phyloP scores from a whole-genome alignment of 2,113 vertebrate genomes.

The Pseudopodoces humilis region DNA sequence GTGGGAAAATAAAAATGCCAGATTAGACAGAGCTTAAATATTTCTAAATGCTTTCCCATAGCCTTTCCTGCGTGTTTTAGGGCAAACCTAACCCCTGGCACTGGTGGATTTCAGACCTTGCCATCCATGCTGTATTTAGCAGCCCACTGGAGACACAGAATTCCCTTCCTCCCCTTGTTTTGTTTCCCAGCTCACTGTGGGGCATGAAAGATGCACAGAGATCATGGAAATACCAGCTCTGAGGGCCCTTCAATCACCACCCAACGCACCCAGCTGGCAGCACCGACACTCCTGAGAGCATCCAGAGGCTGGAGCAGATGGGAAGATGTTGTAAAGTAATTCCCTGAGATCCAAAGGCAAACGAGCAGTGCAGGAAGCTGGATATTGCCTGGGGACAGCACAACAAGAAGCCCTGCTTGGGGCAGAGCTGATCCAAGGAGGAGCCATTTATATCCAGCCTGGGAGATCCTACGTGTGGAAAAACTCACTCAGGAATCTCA shows the following conservation, averaged over 20 bases:
- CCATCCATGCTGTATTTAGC: neutral
- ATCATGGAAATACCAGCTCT: neutral
- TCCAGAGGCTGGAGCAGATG: neutral
- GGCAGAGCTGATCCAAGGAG: neutral
- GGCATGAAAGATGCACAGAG: neutral
- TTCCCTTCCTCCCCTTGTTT: neutral
- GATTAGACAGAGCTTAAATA: neutral
- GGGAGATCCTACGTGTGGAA: neutral
- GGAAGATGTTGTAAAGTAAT: neutral
- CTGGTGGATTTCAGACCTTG: neutral
- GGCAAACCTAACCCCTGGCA: neutral
- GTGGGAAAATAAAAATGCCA: neutral
- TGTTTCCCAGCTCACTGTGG: neutral
- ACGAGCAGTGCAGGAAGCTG: neutral
- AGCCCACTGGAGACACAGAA: neutral
- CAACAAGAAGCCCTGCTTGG: neutral
- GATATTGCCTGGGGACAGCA: neutral
- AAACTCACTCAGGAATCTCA: neutral
- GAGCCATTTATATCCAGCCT: neutral
- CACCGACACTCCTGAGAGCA: accelerated
- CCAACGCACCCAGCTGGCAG: neutral
- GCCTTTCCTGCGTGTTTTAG: neutral
- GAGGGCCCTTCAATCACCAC: neutral
- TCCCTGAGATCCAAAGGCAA: neutral
- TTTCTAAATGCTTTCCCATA: neutral